These are phyloP conservation scores for Tachypleus tridentatus DNA, from an alignment of 1,140 invertebrate species.

Conservation along the genomic window DNA sequence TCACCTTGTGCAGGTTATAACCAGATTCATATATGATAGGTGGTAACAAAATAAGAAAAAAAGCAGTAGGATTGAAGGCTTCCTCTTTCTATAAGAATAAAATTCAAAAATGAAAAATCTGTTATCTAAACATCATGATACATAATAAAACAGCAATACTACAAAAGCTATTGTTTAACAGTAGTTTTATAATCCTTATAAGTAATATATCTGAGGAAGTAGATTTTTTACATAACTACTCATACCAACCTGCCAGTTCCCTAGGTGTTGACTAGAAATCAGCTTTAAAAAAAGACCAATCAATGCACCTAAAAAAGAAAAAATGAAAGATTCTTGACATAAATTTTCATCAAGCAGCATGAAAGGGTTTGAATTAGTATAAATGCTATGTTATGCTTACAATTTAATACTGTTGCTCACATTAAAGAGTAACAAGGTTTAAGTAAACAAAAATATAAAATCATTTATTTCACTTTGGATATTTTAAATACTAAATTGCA, in stretches of 20 bases:
- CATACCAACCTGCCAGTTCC: conserved; percentile 60
- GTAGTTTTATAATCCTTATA: no score
- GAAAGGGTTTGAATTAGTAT: no score
- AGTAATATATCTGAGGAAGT: no score
- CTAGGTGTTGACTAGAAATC: conserved; percentile 69
- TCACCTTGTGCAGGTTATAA: conserved; percentile 91
- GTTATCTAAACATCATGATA: conserved; percentile 1
- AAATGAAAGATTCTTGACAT: not conserved
- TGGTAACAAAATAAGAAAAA: conserved; percentile 91
- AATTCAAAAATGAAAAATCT: conserved; percentile 3
- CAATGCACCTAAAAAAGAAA: conserved; percentile 51
- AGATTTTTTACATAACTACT: not conserved
- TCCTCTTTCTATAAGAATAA: conserved; percentile 63
- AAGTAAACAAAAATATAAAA: no score
- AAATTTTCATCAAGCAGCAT: no score
- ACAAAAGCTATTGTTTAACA: no score
- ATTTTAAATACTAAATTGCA: no score
- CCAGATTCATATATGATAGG: conserved; percentile 99
- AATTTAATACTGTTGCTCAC: no score
- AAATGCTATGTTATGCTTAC: no score
- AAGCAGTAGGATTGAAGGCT: conserved; percentile 91
- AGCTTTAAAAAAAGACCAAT: conserved; percentile 85
- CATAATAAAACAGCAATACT: not conserved
- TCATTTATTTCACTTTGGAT: no score
- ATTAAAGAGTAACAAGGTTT: no score